Base-by-base conservation (phyloP, 2,888 invertebrate genomes). In the Eupithecia tripunctaria region DNA sequence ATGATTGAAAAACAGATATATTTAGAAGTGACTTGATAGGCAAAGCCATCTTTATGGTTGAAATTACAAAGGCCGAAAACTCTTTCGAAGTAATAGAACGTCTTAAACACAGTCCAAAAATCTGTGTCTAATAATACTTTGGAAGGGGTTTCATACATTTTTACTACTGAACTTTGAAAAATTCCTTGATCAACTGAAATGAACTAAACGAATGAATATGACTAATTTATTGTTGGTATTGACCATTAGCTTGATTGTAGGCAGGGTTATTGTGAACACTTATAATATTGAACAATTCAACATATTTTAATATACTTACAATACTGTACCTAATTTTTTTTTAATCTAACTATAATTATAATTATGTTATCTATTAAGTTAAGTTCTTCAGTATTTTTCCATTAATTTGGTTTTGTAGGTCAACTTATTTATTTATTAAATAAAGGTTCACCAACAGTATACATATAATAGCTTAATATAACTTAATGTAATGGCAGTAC, bases 81-180 rank as follows among this genome's bases (percentile, higher is more conserved):
- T 15, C 2, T 65, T n/a, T 68, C 65, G 15, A 43, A 15, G 27
- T 72, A 68, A 18, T 72, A 68, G 47, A 68, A 68, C 6, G 64
- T 59, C 21, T 68, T 47, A 36, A 65, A 65, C 43, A 68, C 59
- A 8, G 10, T 6, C 21, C 56, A 32, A 27, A 64, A 65, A 8
- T 65, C 65, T 12, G 27, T 10, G 10, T 70, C 59, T 27, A 70
- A 27, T 18, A 29, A n/a, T 12, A 70, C 15, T 64, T 36, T 12
- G 8, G 21, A n/a, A 14, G 18, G 1, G 14, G 29, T 47, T 27
- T 25, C 3, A n/a, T 8, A 41, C 68, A 60, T 68, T 38, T 67
- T 59, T 21, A 27, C 56, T 18, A 10, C 32, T 6, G 15, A 15
- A 41, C 41, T 5, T 41, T 18, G 14, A 59, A 21, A 25, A 59